phyloP scores from a whole-genome alignment of 2,888 invertebrate genomes.

The Crocallis elinguaria region DNA sequence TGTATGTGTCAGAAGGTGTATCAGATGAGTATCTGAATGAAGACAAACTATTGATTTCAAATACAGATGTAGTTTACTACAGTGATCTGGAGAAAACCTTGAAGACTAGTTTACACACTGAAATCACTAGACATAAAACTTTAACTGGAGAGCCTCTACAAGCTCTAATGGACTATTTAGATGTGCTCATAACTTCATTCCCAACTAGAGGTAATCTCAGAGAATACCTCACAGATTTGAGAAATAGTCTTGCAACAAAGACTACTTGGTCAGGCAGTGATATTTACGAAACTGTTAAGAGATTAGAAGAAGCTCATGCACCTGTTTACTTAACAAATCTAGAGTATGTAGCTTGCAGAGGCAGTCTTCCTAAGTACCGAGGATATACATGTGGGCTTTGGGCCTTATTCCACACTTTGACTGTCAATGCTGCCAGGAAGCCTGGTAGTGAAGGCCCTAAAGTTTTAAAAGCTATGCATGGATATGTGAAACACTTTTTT shows the following conservation, averaged over 20 bases:
- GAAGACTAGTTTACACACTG: slow-evolving; percentile 92
- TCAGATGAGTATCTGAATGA: slow-evolving; percentile 41
- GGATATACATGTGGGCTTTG: slow-evolving; percentile 98
- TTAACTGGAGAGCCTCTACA: slow-evolving; percentile 89
- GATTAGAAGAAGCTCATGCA: slow-evolving; percentile 79
- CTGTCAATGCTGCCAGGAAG: slow-evolving; percentile 88
- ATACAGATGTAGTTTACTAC: slow-evolving; percentile 89
- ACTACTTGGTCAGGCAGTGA: slow-evolving; percentile 85
- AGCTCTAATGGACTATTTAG: slow-evolving; percentile 90
- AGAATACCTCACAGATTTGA: slow-evolving; percentile 86
- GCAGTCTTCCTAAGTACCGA: slow-evolving; percentile 89
- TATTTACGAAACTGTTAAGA: slow-evolving; percentile 83
- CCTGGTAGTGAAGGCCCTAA: slow-evolving; percentile 85
- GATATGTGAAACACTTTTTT: slow-evolving; percentile 96
- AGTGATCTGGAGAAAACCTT: slow-evolving; percentile 95
- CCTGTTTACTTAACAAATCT: slow-evolving; percentile 82
- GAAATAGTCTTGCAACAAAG: slow-evolving; percentile 77
- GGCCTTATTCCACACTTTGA: slow-evolving; percentile 96
- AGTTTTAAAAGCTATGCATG: slow-evolving; percentile 92
- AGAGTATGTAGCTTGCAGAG: slow-evolving; percentile 92
- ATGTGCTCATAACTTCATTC: slow-evolving; percentile 90
- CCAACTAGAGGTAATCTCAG: slow-evolving; percentile 90
- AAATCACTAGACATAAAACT: slow-evolving; percentile 89
- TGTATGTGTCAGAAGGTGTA: not conserved
- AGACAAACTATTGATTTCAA: slow-evolving; percentile 39